Evolutionary conservation across 2,113 vertebrate genomes (phyloP).

Genomic region (Rhodinocichla rosea): DNA sequence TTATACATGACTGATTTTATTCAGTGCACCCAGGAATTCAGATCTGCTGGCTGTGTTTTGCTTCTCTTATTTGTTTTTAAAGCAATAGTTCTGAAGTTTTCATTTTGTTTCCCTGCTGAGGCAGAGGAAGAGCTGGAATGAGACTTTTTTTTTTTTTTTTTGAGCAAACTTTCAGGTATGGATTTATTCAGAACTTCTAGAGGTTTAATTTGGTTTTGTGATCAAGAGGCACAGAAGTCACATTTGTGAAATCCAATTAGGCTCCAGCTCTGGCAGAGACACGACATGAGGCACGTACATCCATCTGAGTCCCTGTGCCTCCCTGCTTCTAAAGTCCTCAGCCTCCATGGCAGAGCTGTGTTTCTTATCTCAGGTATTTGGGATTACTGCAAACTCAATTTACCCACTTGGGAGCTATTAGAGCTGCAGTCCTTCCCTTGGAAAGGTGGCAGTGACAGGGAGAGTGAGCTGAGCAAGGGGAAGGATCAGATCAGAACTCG

Average conservation of each 20-base stretch:
- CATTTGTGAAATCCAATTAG: constrained; percentile 46
- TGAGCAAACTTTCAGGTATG: not conserved
- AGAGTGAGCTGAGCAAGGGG: not conserved
- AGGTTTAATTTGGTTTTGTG: constrained; percentile 16
- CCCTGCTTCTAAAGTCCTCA: not conserved
- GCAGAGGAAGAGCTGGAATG: not conserved
- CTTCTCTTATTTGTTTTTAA: constrained; percentile 2
- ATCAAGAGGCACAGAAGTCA: not conserved
- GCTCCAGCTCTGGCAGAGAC: not conserved
- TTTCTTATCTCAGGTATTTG: not conserved
- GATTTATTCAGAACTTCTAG: not conserved
- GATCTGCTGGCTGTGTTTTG: not conserved
- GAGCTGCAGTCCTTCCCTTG: not conserved
- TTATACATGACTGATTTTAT: constrained; percentile 41
- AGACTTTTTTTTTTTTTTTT: not conserved
- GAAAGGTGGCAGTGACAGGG: not conserved
- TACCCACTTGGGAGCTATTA: not conserved
- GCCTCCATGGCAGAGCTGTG: not conserved
- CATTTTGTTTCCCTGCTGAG: not conserved
- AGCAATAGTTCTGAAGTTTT: not conserved
- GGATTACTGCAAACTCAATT: not conserved
- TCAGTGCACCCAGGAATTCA: constrained; percentile 32
- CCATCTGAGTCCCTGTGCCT: not conserved
- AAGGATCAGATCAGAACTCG: rapidly evolving
- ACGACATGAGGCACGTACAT: not conserved